Evolutionary conservation across 1,140 invertebrate species (phyloP), one percentile per base, ranked within the genome.

Genomic region (Cardiocondyla obscurior): DNA sequence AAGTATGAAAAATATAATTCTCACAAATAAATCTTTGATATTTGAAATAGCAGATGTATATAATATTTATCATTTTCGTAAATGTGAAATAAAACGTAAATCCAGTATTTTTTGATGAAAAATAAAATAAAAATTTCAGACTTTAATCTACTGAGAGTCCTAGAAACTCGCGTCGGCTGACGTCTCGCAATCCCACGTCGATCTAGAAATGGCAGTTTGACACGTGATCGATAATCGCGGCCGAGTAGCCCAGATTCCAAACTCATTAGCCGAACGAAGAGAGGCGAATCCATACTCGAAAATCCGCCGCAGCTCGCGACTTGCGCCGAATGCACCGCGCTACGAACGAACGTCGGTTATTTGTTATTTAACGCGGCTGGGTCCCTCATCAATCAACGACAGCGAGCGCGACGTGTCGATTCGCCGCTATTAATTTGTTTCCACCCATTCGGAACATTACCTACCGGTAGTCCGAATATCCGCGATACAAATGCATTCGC

Each of bases 191-290:
- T 69, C 51, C 46, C 51, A 60, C 49, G 60, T 30, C 62, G 62
- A 79, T 79, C 74, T 51, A 79, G 46, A 53, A 79, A 79, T 69
- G 62, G 33, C 74, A 69, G 62, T 69, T 69, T 79, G 74, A 79
- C 74, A 30, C n/a, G 74, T 79, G 74, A 79, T 79, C 74, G 62
- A 79, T 79, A 79, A 79, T 79, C 62, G 62, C 46, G 74, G 25
- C 74, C 74, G 46, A 69, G 33, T 79, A 79, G 74, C 74, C 62
- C 46, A 69, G 74, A 79, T 79, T 79, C 62, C 46, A 53, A 67
- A 79, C 62, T 79, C 74, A 69, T 79, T 79, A 79, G 46, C 74
- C 30, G 16, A 39, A 53, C 46, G 25, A 79, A 77, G 30, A 44
- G 74, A 46, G 10, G 73, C 28, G 62, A 79, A 79, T 39, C 62